Conservation (phyloP, 2,888 invertebrate species). For the Rhopalosiphum nymphaeae region DNA sequence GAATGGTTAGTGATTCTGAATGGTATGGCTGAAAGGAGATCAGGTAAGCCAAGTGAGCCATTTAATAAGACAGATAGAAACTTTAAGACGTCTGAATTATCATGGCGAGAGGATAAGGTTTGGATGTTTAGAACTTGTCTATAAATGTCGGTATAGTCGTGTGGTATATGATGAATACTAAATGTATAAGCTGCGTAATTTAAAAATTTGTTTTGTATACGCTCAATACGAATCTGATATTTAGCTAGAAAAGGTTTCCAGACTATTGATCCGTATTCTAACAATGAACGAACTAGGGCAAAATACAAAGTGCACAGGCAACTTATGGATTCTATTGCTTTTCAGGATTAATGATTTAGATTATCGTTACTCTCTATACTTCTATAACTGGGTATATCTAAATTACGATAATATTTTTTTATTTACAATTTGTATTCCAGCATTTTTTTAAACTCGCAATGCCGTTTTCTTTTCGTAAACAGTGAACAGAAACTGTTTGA, state of each 20-base stretch:
- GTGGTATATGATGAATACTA: not conserved
- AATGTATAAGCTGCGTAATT: too few relatives aligned
- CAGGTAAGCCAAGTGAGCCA: not conserved
- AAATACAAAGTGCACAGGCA: too few relatives aligned
- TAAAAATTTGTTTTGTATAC: not conserved
- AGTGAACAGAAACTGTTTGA: not conserved
- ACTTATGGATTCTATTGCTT: not conserved
- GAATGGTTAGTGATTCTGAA: not conserved
- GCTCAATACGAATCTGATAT: too few relatives aligned
- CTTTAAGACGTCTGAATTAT: not conserved
- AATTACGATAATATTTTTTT: not conserved
- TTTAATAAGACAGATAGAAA: not conserved
- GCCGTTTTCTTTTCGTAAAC: not conserved
- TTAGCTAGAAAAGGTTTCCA: not conserved
- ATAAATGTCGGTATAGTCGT: not conserved
- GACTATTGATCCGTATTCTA: not conserved
- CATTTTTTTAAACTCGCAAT: not conserved
- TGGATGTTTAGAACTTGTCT: not conserved
- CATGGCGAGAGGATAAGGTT: not conserved
- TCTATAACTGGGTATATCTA: not conserved
- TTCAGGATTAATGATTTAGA: not conserved
- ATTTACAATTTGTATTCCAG: not conserved
- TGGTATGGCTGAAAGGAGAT: not conserved
- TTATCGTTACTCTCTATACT: not conserved
- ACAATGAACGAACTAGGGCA: too few relatives aligned